Conservation (phyloP, 1,140 invertebrate genomes). For the Heliconius melpomene region DNA sequence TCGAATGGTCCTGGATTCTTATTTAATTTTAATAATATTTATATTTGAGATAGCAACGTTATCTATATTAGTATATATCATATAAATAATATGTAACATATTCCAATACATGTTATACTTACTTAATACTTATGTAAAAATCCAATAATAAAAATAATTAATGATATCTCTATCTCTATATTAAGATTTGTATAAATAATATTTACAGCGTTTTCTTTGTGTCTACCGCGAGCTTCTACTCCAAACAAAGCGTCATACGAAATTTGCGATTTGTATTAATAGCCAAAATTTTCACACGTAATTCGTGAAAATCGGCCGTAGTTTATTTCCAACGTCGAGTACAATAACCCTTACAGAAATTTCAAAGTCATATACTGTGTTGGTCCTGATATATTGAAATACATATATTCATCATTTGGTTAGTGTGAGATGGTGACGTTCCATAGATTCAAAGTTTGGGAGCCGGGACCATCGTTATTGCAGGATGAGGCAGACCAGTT, state of each 20-base stretch:
- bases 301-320: slow-evolving; percentile 30
- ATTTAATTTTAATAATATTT: too few relatives aligned
- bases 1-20: too few relatives aligned
- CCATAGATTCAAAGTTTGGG: too few relatives aligned
- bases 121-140: background rate
- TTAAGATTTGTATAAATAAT: background rate
- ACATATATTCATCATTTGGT: background rate
- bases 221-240: background rate
- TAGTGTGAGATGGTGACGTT: background rate
- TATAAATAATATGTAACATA: too few relatives aligned
- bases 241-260: slow-evolving; percentile 10
- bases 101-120: too few relatives aligned
- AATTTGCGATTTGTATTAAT: slow-evolving; percentile 22
- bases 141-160: background rate
- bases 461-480: too few relatives aligned
- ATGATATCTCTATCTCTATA: too few relatives aligned
- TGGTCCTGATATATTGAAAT: slow-evolving; percentile 8
- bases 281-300: slow-evolving; percentile 25
- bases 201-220: background rate
- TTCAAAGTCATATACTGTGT: slow-evolving; percentile 17
- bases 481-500: too few relatives aligned
- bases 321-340: slow-evolving; percentile 31
- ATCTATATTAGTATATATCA: background rate
- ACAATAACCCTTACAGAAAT: slow-evolving; percentile 29
- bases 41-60: too few relatives aligned